Evolutionary conservation across 2,113 vertebrate genomes (phyloP).

Genomic region (Galeopterus variegatus): DNA sequence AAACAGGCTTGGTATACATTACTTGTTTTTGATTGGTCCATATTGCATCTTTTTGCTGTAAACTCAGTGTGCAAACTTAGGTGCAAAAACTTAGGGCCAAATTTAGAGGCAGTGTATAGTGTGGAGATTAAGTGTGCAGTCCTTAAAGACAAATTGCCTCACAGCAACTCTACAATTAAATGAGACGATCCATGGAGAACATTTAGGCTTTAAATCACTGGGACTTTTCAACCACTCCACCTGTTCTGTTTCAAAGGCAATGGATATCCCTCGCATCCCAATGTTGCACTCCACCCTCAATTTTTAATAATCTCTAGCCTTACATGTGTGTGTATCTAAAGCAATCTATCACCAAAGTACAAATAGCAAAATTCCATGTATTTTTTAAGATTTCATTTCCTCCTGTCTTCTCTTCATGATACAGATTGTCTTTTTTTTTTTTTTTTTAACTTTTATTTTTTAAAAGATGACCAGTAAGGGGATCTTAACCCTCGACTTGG

Average conservation of each 20-base stretch:
- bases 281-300: neutral
- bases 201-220: neutral
- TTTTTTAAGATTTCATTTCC: neutral
- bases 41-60: neutral
- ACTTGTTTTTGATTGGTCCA: neutral
- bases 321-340: neutral
- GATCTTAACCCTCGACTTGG: too few species aligned
- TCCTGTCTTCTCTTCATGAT: neutral
- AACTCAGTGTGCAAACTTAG: neutral
- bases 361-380: neutral
- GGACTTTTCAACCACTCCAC: neutral
- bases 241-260: conserved; percentile 2
- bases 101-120: neutral
- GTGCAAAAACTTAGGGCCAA: neutral
- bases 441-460: too few species aligned
- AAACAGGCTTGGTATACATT: neutral
- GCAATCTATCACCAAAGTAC: neutral
- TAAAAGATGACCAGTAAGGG: too few species aligned
- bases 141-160: neutral
- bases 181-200: neutral
- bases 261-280: neutral
- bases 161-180: neutral
- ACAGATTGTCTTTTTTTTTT: neutral
- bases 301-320: neutral
- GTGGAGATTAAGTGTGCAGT: neutral